Conservation (phyloP, 30 jellyfish, hydroid and myxozoan species). For the Hydra vulgaris region DNA sequence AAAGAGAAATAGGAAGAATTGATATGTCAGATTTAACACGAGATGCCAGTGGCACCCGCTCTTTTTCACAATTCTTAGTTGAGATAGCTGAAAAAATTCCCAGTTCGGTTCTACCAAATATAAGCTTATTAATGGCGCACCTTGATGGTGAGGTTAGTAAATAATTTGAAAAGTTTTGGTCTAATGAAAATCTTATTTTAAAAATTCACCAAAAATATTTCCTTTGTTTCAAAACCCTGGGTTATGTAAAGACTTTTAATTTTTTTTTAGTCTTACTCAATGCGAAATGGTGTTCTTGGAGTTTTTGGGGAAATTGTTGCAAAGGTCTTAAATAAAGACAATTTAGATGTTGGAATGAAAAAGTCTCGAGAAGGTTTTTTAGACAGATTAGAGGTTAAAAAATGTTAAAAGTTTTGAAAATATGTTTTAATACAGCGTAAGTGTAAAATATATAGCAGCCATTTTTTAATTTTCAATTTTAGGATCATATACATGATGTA, state of each 20-base stretch:
- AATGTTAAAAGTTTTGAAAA: not conserved
- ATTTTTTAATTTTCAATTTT: not conserved
- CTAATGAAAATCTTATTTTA: not conserved
- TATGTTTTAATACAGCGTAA: not conserved
- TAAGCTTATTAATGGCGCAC: slow-evolving; percentile 72
- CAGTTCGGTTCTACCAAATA: slow-evolving; percentile 72
- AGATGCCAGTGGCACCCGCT: slow-evolving; percentile 93
- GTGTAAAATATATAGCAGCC: not conserved
- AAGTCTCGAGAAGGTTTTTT: slow-evolving; percentile 75
- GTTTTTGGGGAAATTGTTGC: slow-evolving; percentile 73
- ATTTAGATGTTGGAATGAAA: slow-evolving; percentile 63
- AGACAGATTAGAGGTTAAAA: slow-evolving; percentile 75
- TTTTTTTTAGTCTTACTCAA: slow-evolving; percentile 65
- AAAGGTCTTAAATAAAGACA: slow-evolving; percentile 68
- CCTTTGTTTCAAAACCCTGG: not conserved
- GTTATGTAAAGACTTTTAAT: not conserved
- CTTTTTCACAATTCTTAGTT: slow-evolving; percentile 74
- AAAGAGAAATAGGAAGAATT: slow-evolving; percentile 86
- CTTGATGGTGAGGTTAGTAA: slow-evolving; percentile 90
- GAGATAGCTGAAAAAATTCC: slow-evolving; percentile 85
- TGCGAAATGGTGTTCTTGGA: slow-evolving; percentile 93
- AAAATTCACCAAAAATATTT: not conserved
- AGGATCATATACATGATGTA: slow-evolving; percentile 90
- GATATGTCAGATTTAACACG: slow-evolving; percentile 83
- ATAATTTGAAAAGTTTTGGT: not conserved